Base-by-base conservation (phyloP, 2,888 invertebrate genomes). In the Monoplex corrugatus region DNA sequence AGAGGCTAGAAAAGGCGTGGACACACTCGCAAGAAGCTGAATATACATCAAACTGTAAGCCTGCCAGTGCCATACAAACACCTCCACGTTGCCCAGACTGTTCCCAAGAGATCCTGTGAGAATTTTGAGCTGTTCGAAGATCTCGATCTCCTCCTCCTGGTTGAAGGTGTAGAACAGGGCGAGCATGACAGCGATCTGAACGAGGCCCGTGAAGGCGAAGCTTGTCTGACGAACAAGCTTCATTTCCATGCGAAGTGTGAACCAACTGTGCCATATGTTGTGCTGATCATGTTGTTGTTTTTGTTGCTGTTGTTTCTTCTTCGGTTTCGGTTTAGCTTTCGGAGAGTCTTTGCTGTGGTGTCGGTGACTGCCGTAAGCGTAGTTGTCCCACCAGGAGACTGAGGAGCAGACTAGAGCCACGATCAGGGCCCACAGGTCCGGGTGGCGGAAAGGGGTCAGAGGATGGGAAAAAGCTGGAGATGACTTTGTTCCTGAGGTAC, bases 381-480 rank as follows among this genome's bases (percentile, higher is more conserved):
- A 99, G 96, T 99, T 99, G 96, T 99, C 99, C 99, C 99, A 99
- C 98, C 99, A 99, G 43, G 98, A 98, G 63, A 98, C 97, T 0
- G 99, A 99, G 90, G 98, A 98, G 93, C 98, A 97, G 88, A 98
- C 16, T 10, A 45, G 6, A 10, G 40, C 50, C 35, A 87, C 57
- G 38, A 82, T 8, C 50, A 87, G 0, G 40, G 44, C 10, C 87
- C 87, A 87, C 78, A 57, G 2, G 0, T 19, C 45, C 2, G 78
- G 78, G 28, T 44, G 87, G 23, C 40, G 50, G 19, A 84, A 23
- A 38, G 19, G 8, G 6, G 45, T n/a, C 28, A 3, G 2, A 43
- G 50, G 38, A 16, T 16, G 10, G 28, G 8, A 16, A 16, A 43
- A 50, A 5, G 50, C 8, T 10, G 13, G 63, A 19, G 40, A 80